These are phyloP conservation scores for Sceloporus undulatus DNA, from an alignment of 2,113 vertebrate genomes.

Conservation along the genomic window DNA sequence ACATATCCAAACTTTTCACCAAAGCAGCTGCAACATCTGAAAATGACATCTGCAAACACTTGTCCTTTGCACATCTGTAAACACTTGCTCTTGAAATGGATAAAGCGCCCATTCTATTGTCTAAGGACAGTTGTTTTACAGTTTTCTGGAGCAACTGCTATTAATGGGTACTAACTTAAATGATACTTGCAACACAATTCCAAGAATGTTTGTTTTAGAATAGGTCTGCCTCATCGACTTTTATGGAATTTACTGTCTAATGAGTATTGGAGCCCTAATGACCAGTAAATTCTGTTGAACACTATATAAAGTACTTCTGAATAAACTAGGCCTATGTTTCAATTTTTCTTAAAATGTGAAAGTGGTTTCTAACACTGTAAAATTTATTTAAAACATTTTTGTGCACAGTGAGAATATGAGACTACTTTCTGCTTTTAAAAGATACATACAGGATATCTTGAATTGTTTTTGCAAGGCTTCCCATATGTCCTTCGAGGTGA, in stretches of 20 bases:
- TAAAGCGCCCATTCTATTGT: neutral
- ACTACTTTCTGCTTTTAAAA: neutral
- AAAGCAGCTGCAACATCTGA: neutral
- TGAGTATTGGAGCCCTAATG: neutral
- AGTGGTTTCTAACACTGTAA: neutral
- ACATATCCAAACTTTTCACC: neutral
- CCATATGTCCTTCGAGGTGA: neutral
- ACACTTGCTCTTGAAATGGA: neutral
- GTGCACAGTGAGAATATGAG: neutral
- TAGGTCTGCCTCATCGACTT: neutral
- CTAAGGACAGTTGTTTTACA: neutral
- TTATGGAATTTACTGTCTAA: no score
- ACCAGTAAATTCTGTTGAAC: neutral
- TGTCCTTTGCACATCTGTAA: neutral
- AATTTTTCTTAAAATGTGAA: no score
- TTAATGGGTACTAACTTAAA: neutral
- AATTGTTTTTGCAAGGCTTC: neutral
- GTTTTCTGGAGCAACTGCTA: neutral
- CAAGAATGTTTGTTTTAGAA: neutral
- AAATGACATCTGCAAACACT: neutral
- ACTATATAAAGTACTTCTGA: neutral
- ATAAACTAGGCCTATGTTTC: neutral
- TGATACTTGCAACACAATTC: neutral
- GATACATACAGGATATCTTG: neutral
- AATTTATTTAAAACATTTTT: neutral